Evolutionary conservation across 2,888 invertebrate species (phyloP).

Genomic region (Lithophane ornitopus): DNA sequence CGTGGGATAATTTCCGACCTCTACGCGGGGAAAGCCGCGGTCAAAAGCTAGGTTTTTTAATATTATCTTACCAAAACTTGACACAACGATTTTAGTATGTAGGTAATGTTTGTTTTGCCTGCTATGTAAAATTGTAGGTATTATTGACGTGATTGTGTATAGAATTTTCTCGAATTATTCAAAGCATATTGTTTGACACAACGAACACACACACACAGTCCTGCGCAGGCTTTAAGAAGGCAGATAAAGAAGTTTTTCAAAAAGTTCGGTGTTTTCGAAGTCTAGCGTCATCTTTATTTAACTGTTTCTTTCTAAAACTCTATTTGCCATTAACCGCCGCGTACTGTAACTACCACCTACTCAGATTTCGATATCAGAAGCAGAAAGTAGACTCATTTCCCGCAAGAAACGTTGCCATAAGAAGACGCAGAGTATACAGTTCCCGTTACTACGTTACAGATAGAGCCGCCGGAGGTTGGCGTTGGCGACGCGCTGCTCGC

Average conservation of each 20-base stretch:
- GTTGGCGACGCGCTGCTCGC: constrained; percentile 72
- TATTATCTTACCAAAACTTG: not conserved
- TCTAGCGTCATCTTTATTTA: not conserved
- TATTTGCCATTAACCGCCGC: not conserved
- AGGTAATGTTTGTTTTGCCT: not conserved
- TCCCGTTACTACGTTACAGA: constrained; percentile 37
- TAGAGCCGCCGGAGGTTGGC: constrained; percentile 59
- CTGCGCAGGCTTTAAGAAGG: not conserved
- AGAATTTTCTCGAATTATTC: not conserved
- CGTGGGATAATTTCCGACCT: not conserved
- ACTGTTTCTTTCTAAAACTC: not conserved
- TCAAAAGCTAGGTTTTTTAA: not conserved
- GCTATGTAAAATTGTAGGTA: not conserved
- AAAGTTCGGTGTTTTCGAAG: too few relatives aligned
- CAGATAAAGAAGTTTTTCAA: too few relatives aligned
- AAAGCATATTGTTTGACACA: not conserved
- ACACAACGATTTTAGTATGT: not conserved
- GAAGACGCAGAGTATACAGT: constrained; percentile 1
- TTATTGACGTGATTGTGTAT: not conserved
- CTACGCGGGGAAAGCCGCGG: not conserved
- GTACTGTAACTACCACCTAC: too few relatives aligned
- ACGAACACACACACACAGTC: too few relatives aligned
- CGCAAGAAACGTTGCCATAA: not conserved
- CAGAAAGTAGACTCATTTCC: not conserved
- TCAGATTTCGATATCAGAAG: not conserved